A percentile compares a stretch with the other conserved stretches of the same genome.
Conservation (phyloP, 2,888 invertebrate genomes). For the Agrypnus murinus region DNA sequence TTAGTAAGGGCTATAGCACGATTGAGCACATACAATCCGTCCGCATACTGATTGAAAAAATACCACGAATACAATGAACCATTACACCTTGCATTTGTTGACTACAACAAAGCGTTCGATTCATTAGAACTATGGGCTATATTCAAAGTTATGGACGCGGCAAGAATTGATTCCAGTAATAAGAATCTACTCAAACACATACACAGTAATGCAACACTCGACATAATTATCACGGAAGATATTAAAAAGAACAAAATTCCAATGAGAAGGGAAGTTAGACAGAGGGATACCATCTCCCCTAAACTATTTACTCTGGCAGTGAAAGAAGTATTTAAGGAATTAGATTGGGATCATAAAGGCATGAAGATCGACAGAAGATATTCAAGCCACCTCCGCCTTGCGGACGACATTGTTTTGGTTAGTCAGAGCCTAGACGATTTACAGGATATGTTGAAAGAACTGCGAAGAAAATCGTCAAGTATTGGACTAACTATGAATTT, state of each 20-base stretch:
- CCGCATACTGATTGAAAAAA: constrained; percentile 1
- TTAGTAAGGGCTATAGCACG: not conserved
- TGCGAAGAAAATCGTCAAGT: too few species aligned
- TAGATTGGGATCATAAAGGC: not conserved
- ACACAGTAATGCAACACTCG: not conserved
- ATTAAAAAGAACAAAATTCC: not conserved
- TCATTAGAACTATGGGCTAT: not conserved
- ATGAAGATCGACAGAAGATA: not conserved
- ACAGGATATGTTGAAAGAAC: constrained; percentile 30
- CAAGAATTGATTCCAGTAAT: not conserved
- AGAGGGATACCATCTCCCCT: too few species aligned
- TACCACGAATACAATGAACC: too few species aligned
- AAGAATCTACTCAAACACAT: not conserved
- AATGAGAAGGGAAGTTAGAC: not conserved
- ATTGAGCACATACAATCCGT: constrained; percentile 5
- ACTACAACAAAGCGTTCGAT: constrained; percentile 7
- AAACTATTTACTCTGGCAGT: too few species aligned
- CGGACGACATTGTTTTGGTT: constrained; percentile 12
- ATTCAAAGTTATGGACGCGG: not conserved
- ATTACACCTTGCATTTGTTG: too few species aligned
- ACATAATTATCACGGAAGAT: not conserved
- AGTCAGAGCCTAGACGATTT: constrained; percentile 23
- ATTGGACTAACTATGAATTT: constrained; percentile 33
- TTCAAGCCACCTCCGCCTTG: too few species aligned
- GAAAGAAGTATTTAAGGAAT: not conserved